Conservation (phyloP, 2,113 vertebrate genomes). For the Archilochus colubris region DNA sequence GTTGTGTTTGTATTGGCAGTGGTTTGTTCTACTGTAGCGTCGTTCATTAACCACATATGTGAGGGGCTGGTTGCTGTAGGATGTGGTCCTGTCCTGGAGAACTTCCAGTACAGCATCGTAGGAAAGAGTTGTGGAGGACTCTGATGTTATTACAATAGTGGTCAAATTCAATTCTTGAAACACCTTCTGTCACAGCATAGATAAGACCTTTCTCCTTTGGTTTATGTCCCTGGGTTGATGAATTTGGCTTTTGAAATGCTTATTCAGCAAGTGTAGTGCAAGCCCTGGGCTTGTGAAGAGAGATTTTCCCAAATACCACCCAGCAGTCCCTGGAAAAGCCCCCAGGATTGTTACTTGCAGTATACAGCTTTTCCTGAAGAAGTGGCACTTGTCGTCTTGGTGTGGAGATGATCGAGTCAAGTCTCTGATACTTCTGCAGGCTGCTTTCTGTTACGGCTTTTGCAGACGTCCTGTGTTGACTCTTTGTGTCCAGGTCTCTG, state of each 20-base stretch:
- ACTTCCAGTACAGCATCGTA: neutral
- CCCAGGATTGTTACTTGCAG: neutral
- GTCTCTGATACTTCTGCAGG: neutral
- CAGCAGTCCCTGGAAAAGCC: neutral
- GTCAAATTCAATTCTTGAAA: neutral
- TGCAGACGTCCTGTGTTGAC: neutral
- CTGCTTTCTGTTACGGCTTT: neutral
- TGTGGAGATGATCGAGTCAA: neutral
- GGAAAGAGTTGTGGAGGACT: neutral
- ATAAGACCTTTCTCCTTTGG: neutral
- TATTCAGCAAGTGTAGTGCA: neutral
- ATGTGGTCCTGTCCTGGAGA: neutral
- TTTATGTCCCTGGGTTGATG: neutral
- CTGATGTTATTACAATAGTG: neutral
- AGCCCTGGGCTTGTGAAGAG: neutral
- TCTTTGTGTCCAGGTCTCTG: neutral
- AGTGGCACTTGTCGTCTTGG: neutral
- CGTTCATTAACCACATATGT: neutral
- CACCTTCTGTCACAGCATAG: neutral
- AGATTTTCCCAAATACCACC: neutral
- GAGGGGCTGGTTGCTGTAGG: neutral
- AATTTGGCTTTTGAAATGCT: neutral
- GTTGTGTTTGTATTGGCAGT: slow-evolving; percentile 1
- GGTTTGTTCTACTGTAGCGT: neutral
- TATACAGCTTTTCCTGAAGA: neutral